Percentiles rank a stretch among this genome's conserved stretches.
phyloP scores from a whole-genome alignment of 2,113 vertebrate genomes.

The Mustela lutreola region DNA sequence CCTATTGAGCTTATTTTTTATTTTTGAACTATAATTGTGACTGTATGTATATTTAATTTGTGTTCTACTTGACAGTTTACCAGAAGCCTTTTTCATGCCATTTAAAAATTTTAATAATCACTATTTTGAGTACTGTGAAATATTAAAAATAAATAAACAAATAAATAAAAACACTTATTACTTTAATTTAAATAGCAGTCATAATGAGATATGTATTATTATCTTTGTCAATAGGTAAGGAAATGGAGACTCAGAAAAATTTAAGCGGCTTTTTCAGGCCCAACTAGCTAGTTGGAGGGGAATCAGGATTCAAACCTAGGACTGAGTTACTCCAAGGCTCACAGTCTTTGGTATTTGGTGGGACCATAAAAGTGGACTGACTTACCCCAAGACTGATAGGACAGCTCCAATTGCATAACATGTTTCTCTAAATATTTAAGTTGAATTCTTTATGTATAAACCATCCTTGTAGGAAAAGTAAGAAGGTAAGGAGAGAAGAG shows the following conservation, averaged over 20 bases:
- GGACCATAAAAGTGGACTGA: neutral
- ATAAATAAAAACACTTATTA: neutral
- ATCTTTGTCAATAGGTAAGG: neutral
- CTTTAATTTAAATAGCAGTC: conserved; percentile 52
- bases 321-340: conserved; percentile 3
- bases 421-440: conserved; percentile 23
- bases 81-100: neutral
- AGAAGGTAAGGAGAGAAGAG: neutral
- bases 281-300: neutral
- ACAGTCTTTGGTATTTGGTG: neutral
- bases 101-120: conserved; percentile 8
- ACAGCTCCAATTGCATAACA: conserved; percentile 52
- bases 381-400: neutral
- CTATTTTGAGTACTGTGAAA: neutral
- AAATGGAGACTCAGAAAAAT: conserved; percentile 38
- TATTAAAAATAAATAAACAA: neutral
- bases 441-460: conserved; percentile 47
- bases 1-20: neutral
- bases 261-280: conserved; percentile 1
- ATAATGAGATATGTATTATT: conserved; percentile 9
- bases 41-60: neutral
- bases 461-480: conserved; percentile 48
- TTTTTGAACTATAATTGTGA: conserved; percentile 19
- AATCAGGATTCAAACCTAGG: conserved; percentile 23
- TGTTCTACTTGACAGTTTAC: neutral